A percentile compares a stretch with the other conserved stretches of the same genome.
Conservation (phyloP, 2,797 vertebrate species). For the Sarcophilus harrisii region DNA sequence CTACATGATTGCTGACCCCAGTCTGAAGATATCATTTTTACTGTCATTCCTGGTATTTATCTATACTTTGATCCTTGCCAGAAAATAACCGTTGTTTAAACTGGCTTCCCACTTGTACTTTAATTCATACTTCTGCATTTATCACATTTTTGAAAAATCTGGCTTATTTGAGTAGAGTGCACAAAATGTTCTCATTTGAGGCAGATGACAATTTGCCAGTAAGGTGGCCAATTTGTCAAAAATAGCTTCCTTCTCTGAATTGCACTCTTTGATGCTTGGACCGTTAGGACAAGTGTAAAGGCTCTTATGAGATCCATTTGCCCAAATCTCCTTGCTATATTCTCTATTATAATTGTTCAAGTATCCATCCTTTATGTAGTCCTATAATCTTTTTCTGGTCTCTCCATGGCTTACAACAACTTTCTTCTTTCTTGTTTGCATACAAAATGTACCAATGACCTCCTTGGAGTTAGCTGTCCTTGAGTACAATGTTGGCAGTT, state of each 20-base stretch:
- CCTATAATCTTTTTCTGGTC: constrained; percentile 56
- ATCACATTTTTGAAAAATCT: constrained; percentile 73
- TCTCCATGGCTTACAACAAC: constrained; percentile 46
- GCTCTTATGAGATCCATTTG: constrained; percentile 76
- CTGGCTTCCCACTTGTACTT: constrained; percentile 72
- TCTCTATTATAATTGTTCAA: constrained; percentile 70
- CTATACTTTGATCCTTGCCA: constrained; percentile 56
- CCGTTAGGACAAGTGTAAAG: constrained; percentile 80
- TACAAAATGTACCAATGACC: constrained; percentile 74
- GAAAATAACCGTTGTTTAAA: neutral
- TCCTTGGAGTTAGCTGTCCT: constrained; percentile 76
- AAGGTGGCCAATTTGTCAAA: constrained; percentile 79
- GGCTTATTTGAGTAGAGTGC: constrained; percentile 79
- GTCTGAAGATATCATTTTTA: constrained; percentile 71
- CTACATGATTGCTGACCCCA: constrained; percentile 69
- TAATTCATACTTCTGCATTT: constrained; percentile 82
- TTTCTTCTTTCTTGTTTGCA: constrained; percentile 37
- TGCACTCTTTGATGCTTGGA: constrained; percentile 75
- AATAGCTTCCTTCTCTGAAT: constrained; percentile 47
- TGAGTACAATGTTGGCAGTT: constrained; percentile 80
- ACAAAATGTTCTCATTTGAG: constrained; percentile 80
- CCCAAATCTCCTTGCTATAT: constrained; percentile 70
- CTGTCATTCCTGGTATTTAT: constrained; percentile 81
- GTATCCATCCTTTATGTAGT: constrained; percentile 68
- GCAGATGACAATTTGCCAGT: constrained; percentile 79